Evolutionary conservation across 2,797 vertebrate genomes (phyloP).

Genomic region (Miichthys miiuy): DNA sequence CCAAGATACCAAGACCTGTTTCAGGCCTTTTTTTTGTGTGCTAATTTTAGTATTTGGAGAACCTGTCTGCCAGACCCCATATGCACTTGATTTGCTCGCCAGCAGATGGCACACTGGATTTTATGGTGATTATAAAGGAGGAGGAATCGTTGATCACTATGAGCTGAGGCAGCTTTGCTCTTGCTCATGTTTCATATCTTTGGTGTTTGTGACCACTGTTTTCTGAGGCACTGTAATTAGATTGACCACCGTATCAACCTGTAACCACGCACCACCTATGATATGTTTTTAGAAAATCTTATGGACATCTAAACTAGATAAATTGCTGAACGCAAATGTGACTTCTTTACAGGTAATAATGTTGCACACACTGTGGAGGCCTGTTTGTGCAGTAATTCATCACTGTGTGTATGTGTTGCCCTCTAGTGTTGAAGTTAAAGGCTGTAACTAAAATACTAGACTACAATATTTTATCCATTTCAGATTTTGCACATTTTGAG

Average conservation of each 20-base stretch:
- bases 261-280: neutral
- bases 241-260: neutral
- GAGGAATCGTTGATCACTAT: slow-evolving; percentile 23
- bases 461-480: neutral
- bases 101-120: slow-evolving; percentile 71
- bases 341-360: slow-evolving; percentile 25
- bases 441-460: slow-evolving; percentile 2
- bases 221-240: neutral
- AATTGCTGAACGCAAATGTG: neutral
- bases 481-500: neutral
- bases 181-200: slow-evolving; percentile 2
- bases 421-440: slow-evolving; percentile 53
- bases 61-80: slow-evolving; percentile 25
- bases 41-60: slow-evolving; percentile 44
- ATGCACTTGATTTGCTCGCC: slow-evolving; percentile 54
- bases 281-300: neutral
- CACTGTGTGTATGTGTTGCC: slow-evolving; percentile 48
- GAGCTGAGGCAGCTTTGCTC: slow-evolving; percentile 12
- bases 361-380: neutral
- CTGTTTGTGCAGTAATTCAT: slow-evolving; percentile 20
- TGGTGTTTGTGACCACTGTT: neutral
- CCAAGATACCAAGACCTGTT: slow-evolving; percentile 9
- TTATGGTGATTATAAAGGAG: slow-evolving; percentile 38
- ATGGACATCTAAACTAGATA: neutral
- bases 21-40: neutral